A percentile compares a stretch with the other conserved stretches of the same genome.
phyloP scores from a whole-genome alignment of 2,113 vertebrate genomes.

The Tyrannus savana region DNA sequence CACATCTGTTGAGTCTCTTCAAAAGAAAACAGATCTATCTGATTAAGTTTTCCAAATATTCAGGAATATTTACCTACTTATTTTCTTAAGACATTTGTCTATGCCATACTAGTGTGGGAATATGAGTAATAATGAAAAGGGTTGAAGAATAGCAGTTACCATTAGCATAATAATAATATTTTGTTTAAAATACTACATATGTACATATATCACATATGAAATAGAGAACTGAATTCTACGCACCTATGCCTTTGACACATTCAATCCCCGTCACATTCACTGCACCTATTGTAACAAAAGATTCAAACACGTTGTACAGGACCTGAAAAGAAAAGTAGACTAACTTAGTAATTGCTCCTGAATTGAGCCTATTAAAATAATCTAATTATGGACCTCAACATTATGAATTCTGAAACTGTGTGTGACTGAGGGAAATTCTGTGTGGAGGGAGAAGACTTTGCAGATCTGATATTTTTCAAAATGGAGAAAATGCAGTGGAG shows the following conservation, averaged over 20 bases:
- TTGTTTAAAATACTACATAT: not conserved
- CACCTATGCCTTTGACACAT: constrained; percentile 94
- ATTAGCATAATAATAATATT: not conserved
- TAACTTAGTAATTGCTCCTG: not conserved
- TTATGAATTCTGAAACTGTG: not conserved
- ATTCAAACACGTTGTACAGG: constrained; percentile 94
- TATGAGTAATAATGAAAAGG: not conserved
- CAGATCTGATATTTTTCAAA: not conserved
- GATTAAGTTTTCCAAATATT: not conserved
- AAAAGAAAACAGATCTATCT: not conserved
- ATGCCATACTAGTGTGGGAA: not conserved
- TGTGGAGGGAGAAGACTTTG: not conserved
- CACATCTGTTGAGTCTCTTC: not conserved
- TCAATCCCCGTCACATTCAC: constrained; percentile 81
- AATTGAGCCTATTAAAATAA: not conserved
- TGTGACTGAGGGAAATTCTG: not conserved
- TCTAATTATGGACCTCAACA: not conserved
- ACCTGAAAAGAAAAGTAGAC: constrained; percentile 76
- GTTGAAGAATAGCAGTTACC: not conserved
- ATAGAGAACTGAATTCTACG: not conserved
- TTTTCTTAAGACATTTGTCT: not conserved
- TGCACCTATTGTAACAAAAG: constrained; percentile 87
- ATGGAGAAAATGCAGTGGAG: not conserved
- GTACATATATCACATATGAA: not conserved
- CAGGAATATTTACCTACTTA: not conserved